Evolutionary conservation across 2,888 invertebrate species (phyloP).

Genomic region (Dione vanillae): DNA sequence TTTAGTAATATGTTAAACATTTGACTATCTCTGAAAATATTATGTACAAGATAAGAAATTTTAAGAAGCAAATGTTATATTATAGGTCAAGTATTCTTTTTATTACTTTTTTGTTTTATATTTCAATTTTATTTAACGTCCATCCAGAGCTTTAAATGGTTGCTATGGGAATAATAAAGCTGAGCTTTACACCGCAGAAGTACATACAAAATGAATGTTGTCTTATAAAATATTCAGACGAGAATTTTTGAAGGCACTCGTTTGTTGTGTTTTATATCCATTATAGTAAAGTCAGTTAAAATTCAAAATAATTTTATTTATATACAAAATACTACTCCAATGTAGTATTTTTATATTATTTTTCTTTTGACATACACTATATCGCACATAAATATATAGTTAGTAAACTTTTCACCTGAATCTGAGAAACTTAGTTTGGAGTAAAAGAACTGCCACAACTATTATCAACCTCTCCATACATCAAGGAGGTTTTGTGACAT

Average conservation of each 20-base stretch:
- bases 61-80: not conserved
- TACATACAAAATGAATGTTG: constrained; percentile 39
- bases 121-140: constrained; percentile 54
- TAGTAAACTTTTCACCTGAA: too few species aligned
- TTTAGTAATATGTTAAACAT: not conserved
- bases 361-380: too few species aligned
- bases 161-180: constrained; percentile 50
- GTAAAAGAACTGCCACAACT: too few species aligned
- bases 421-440: too few species aligned
- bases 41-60: constrained; percentile 1
- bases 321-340: too few species aligned
- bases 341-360: too few species aligned
- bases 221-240: constrained; percentile 47
- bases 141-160: constrained; percentile 49
- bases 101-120: constrained; percentile 43
- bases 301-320: not conserved
- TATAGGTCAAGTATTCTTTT: constrained; percentile 3
- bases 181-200: constrained; percentile 43
- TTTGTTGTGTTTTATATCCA: constrained; percentile 36
- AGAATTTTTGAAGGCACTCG: constrained; percentile 41
- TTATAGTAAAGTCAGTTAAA: constrained; percentile 19
- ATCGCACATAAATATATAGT: too few species aligned
- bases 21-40: not conserved
- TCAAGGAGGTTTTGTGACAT: too few species aligned
- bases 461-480: too few species aligned